Evolutionary conservation across 2,113 vertebrate genomes (phyloP).

Genomic region (Pica pica): DNA sequence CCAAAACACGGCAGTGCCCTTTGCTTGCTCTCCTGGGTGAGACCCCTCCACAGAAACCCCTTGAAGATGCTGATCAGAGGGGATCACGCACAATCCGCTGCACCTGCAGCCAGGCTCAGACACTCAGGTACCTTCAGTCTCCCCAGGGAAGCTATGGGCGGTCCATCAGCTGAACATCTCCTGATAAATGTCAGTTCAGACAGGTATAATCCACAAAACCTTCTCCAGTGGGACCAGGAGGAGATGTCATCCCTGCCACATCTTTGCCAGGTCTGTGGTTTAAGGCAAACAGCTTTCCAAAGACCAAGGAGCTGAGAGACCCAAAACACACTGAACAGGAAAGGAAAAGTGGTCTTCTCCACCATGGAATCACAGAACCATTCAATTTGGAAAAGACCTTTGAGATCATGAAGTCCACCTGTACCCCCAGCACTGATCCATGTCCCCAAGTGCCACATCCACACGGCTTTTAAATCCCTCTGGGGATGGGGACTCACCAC

Average conservation of each 20-base stretch:
- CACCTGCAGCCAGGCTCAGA: not conserved
- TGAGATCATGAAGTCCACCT: not conserved
- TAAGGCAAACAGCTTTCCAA: not conserved
- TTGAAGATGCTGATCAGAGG: not conserved
- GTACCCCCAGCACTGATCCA: rapidly evolving
- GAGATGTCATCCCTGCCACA: not conserved
- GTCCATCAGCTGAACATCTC: not conserved
- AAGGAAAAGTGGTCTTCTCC: not conserved
- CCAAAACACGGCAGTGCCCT: not conserved
- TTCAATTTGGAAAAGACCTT: not conserved
- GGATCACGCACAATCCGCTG: not conserved
- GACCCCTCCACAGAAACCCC: not conserved
- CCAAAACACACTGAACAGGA: not conserved
- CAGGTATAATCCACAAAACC: not conserved
- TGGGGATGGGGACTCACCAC: not conserved
- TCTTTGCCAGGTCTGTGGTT: not conserved
- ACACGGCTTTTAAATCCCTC: not conserved
- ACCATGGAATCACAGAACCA: not conserved
- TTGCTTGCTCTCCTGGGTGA: not conserved
- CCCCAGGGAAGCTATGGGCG: not conserved
- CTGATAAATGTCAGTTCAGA: not conserved
- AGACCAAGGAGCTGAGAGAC: not conserved
- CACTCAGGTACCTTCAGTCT: not conserved
- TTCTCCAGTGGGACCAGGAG: not conserved
- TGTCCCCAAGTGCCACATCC: not conserved